phyloP scores from a whole-genome alignment of 2,888 invertebrate genomes.

The Acleris holmiana region DNA sequence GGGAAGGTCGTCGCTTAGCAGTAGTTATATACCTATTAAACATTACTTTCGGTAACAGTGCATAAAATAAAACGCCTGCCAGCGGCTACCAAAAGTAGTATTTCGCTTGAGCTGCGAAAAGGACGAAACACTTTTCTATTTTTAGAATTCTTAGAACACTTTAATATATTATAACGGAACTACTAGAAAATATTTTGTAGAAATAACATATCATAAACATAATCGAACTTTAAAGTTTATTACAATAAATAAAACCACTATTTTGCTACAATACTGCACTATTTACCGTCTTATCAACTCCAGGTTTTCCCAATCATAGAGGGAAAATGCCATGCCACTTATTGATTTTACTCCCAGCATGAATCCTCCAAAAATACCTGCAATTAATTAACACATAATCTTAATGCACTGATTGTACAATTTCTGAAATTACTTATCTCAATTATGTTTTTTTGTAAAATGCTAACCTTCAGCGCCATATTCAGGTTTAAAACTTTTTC shows the following conservation, averaged over 20 bases:
- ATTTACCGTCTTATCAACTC: constrained; percentile 90
- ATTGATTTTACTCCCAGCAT: constrained; percentile 96
- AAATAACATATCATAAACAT: background rate
- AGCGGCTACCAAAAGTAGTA: too few relatives aligned
- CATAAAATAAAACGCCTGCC: too few relatives aligned
- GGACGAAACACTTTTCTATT: too few relatives aligned
- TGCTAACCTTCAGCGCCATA: constrained; percentile 95
- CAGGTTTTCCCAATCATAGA: constrained; percentile 98
- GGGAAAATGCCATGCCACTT: constrained; percentile 96
- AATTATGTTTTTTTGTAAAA: background rate
- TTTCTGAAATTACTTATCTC: background rate
- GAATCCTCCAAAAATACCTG: constrained; percentile 95
- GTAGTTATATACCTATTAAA: too few relatives aligned
- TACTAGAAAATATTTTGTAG: too few relatives aligned
- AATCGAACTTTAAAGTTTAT: too few relatives aligned
- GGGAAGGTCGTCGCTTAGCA: too few relatives aligned
- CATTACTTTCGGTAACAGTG: too few relatives aligned
- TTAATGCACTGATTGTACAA: background rate
- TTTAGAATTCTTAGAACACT: too few relatives aligned
- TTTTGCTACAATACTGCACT: background rate
- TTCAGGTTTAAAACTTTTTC: constrained; percentile 97
- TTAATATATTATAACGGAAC: too few relatives aligned
- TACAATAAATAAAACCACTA: too few relatives aligned
- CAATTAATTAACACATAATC: constrained; percentile 35
- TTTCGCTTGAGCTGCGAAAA: too few relatives aligned